Evolutionary conservation across 2,113 vertebrate genomes (phyloP), one percentile per base, ranked within the genome.

Genomic region (Jaculus jaculus): DNA sequence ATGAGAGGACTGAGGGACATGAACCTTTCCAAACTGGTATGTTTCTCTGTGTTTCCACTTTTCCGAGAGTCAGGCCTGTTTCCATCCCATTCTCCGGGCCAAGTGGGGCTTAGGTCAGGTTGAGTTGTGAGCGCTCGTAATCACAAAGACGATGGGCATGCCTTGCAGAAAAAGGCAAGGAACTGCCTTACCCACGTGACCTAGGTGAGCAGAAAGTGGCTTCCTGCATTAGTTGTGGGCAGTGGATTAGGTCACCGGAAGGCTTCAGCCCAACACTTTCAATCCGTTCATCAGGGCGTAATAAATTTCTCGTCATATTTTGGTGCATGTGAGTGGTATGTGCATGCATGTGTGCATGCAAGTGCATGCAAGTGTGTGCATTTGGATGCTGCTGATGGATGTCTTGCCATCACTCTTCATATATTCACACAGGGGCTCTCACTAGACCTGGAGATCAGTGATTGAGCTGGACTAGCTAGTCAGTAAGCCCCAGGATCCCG

Each of bases 1-100:
- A 98, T 98, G 98, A 97, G 98, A 97, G 98, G 98, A 2, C 88
- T 98, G 21, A 98, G 98, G 95, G 98, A 98, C 84, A 98, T 98
- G 98, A 98, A 98, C 94, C 98, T 98, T 90, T 98, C 98, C 61
- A 98, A 98, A 92, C 32, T 98, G 97, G 98, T 98, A 95, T 77
- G 3, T 90, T 81, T 93, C 47, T 74, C 65, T 80, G 15, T 71
- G 32, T 65, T 92, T 54, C n/a, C n/a, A 84, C 20, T 83, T 30
- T 88, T 54, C 65, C 60, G 69, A 51, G 66, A 65, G 32, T 61
- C 69, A 68, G 32, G 61, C 24, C 28, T 88, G 34, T 7, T 42
- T 83, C 72, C 39, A 84, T 79, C 37, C 54, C 81, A 16, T n/a
- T 77, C 7, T 28, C 32, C 28, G 74, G 71, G 51, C 12, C 12